A percentile compares a stretch with the other conserved stretches of the same genome.
phyloP scores from a whole-genome alignment of 2,113 vertebrate genomes.

The Paramisgurnus dabryanus region DNA sequence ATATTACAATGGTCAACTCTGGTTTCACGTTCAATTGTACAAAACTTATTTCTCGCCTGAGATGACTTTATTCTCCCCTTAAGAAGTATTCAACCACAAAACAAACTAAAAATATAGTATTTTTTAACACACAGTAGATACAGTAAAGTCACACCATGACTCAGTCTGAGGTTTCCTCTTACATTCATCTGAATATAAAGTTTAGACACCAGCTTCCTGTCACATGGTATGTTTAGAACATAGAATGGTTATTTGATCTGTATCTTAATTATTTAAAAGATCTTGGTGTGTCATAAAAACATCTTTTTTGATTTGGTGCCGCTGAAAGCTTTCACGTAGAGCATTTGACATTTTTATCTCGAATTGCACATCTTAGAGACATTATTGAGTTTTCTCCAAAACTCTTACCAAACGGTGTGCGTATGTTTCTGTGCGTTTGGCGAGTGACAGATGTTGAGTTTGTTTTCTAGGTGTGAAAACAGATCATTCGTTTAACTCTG shows the following conservation, averaged over 20 bases:
- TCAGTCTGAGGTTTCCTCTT: conserved; percentile 54
- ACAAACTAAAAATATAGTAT: conserved; percentile 10
- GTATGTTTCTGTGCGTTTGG: neutral
- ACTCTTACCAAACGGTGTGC: neutral
- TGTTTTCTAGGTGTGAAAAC: conserved; percentile 5
- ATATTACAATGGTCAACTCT: no score
- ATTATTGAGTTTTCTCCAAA: neutral
- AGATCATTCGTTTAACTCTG: conserved; percentile 15
- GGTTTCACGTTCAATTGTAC: no score
- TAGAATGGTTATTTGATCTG: conserved; percentile 36
- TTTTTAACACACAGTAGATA: conserved; percentile 21
- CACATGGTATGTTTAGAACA: conserved; percentile 41
- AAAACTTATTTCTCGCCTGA: neutral
- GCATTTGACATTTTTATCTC: neutral
- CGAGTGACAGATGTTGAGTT: neutral
- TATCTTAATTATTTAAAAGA: conserved; percentile 36
- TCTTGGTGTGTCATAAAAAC: neutral
- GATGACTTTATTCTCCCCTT: conserved; percentile 13
- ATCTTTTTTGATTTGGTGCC: neutral
- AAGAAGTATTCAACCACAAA: neutral
- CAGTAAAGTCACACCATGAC: conserved; percentile 51
- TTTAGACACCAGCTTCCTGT: conserved; percentile 57
- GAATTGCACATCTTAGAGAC: neutral
- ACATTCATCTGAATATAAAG: conserved; percentile 51
- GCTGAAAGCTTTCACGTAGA: no score